Conservation (phyloP, 2,113 vertebrate genomes). For the Bubo scandiacus region DNA sequence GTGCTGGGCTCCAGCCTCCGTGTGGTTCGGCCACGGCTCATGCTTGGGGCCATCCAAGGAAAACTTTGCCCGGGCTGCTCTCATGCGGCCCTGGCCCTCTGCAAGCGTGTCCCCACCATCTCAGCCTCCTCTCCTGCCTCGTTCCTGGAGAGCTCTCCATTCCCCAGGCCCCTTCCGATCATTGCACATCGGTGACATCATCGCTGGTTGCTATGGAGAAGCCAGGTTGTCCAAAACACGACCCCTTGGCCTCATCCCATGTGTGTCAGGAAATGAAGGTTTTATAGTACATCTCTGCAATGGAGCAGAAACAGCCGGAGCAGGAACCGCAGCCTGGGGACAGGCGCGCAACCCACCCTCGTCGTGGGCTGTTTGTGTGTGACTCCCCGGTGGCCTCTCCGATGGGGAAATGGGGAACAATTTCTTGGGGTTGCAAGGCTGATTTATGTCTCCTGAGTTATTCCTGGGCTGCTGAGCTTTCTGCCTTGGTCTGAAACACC, state of each 20-base stretch:
- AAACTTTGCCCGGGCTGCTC: background rate
- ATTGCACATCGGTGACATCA: background rate
- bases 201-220: constrained; percentile 10
- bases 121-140: background rate
- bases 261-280: constrained; percentile 12
- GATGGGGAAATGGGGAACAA: rapidly evolving
- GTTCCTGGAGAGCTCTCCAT: background rate
- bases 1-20: rapidly evolving
- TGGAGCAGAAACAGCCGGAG: background rate
- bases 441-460: background rate
- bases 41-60: background rate
- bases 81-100: rapidly evolving
- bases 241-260: constrained; percentile 36
- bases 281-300: background rate
- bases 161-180: background rate
- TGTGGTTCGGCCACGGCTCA: rapidly evolving
- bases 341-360: background rate
- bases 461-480: background rate
- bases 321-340: background rate
- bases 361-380: rapidly evolving
- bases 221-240: constrained; percentile 47
- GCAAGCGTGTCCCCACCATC: rapidly evolving
- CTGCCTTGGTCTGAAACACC: background rate
- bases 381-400: background rate
- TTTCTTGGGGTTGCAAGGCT: background rate